Base-by-base conservation (phyloP, 1,140 invertebrate genomes). In the Anoplophora glabripennis region DNA sequence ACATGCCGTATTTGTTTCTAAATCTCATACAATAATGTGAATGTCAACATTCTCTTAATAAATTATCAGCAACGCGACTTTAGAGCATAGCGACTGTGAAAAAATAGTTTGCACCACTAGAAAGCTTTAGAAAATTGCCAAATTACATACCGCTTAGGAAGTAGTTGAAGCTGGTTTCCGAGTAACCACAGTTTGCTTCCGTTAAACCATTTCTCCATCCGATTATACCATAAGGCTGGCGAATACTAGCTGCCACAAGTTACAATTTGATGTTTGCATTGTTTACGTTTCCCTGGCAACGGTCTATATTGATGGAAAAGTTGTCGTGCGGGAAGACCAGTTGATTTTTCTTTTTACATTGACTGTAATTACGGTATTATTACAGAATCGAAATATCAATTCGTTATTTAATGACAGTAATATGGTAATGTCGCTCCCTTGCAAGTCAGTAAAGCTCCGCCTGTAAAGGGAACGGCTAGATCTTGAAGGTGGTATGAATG, bases 161-260 rank as follows among this genome's bases (percentile, higher is more conserved):
- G 75, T 67, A 92, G 79, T 65, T 89, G 89, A 74, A 90, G 80
- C 75, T 89, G 89, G 79, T 88, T 90, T 73, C 89, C 89, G 75
- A 91, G 89, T 75, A 92, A 85, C 89, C 89, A 91, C 72, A 91
- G 80, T 80, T 88, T 87, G 76, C 88, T 88, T 80, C 90, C 89
- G 81, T 86, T 87, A 72, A 92, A 86, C 89, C 89, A 91, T 90
- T 87, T 90, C 85, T 92, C 89, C 89, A 91, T 92, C 78, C 84
- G 84, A 60, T 57, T 36, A 46, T 44, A 35, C 60, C 61, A 42
- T 44, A 3, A 38, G 18, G 9, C 28, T 52, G 33, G 38, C n/a
- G 49, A 40, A 40, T 17, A 52, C 49, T 52, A 21, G 28, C n/a
- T 12, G 34, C 17, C 18, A 11, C 9, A 8, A 7, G 37, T 15